A percentile compares a stretch with the other conserved stretches of the same genome.
Evolutionary conservation across 2,113 vertebrate species (phyloP).

Genomic region (Origma solitaria): DNA sequence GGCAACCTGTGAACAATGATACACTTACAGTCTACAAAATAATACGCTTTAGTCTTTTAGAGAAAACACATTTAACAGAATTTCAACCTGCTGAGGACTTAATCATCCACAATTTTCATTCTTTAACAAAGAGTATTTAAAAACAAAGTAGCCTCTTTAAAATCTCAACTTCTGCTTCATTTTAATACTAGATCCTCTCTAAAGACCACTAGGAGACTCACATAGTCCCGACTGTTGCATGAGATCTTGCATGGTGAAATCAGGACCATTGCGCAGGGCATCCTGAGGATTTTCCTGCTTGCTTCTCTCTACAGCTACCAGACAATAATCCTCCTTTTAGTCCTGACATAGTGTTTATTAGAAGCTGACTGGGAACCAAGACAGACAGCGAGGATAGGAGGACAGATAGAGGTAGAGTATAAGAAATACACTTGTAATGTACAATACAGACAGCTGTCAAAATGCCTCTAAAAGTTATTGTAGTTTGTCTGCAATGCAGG

Average conservation of each 20-base stretch:
- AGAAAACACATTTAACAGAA: background rate
- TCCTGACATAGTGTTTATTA: background rate
- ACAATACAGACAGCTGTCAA: background rate
- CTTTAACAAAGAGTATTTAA: background rate
- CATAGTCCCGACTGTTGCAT: background rate
- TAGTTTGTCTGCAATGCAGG: background rate
- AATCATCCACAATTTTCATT: background rate
- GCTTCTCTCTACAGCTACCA: background rate
- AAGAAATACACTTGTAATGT: background rate
- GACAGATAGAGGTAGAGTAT: too few relatives aligned
- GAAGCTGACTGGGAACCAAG: background rate
- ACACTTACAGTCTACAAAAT: background rate
- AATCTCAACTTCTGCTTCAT: background rate
- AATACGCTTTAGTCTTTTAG: background rate
- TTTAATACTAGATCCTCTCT: background rate
- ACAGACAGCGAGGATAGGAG: accelerated
- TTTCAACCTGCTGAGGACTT: background rate
- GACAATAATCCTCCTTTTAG: background rate
- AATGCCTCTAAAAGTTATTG: background rate
- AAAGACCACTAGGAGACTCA: background rate
- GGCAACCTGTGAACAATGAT: background rate
- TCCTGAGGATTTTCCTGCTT: background rate
- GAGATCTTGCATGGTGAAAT: background rate
- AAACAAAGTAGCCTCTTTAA: background rate
- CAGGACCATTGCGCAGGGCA: background rate